A percentile compares a stretch with the other conserved stretches of the same genome.
Conservation (phyloP, 2,797 vertebrate genomes). For the Centropyge bicolor region DNA sequence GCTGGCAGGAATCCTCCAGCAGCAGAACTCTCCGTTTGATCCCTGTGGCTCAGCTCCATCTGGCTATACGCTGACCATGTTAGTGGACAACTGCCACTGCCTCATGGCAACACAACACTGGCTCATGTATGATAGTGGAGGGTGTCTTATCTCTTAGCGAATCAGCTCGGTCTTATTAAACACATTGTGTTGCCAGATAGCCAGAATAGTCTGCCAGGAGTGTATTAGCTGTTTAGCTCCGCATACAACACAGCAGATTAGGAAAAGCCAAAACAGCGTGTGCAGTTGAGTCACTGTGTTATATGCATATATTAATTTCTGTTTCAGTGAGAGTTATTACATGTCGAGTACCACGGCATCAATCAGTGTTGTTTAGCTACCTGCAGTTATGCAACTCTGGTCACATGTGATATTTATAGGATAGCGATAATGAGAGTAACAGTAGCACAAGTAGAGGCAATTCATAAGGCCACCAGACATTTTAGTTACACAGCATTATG, state of each 20-base stretch:
- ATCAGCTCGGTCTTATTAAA: constrained; percentile 61
- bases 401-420: constrained; percentile 4
- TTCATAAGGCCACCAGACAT: background rate
- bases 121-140: constrained; percentile 53
- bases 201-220: constrained; percentile 44
- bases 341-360: background rate
- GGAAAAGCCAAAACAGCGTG: constrained; percentile 44
- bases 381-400: background rate
- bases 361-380: background rate
- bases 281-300: constrained; percentile 23
- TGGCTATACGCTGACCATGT: constrained; percentile 75
- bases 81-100: constrained; percentile 71
- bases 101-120: constrained; percentile 58
- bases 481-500: background rate
- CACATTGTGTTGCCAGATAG: constrained; percentile 32
- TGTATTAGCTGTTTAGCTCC: constrained; percentile 49
- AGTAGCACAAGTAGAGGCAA: background rate
- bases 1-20: constrained; percentile 73
- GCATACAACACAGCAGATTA: constrained; percentile 43
- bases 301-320: background rate
- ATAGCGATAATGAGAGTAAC: background rate
- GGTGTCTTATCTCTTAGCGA: constrained; percentile 56
- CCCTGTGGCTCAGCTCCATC: constrained; percentile 79
- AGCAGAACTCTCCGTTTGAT: constrained; percentile 75
- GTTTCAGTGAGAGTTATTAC: background rate